phyloP scores from a whole-genome alignment of 2,888 invertebrate species.

The Lasioglossum malachurum region DNA sequence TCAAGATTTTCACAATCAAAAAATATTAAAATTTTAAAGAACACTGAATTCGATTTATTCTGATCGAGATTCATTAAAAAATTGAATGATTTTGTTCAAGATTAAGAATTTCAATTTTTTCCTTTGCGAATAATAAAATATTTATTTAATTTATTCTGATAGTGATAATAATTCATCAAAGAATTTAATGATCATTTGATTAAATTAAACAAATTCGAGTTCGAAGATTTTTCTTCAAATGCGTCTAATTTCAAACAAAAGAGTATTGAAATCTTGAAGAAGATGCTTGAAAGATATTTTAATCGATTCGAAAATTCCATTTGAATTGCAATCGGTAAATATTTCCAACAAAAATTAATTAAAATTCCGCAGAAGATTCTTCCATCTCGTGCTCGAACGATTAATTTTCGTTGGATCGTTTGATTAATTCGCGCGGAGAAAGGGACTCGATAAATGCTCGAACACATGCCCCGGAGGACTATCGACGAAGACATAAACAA shows the following conservation, averaged over 20 bases:
- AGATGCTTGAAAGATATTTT: neutral
- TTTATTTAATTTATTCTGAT: neutral
- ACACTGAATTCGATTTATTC: neutral
- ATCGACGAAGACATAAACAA: slow-evolving; percentile 26
- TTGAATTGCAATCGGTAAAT: neutral
- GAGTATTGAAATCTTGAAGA: too few species aligned
- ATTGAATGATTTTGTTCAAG: neutral
- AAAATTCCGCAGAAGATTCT: neutral
- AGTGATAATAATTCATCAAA: neutral
- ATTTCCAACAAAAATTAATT: neutral
- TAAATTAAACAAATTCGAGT: neutral
- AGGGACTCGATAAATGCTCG: slow-evolving; percentile 22
- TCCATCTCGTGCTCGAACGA: neutral
- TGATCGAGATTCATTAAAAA: neutral
- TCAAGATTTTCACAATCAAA: neutral
- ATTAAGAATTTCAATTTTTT: neutral
- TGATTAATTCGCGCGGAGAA: slow-evolving; percentile 14
- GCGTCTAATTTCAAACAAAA: neutral
- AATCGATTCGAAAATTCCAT: neutral
- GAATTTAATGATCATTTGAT: neutral
- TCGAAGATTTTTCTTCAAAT: neutral
- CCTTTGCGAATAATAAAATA: neutral
- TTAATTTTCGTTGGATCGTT: neutral
- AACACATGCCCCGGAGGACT: slow-evolving; percentile 7
- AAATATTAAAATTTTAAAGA: neutral